A percentile compares a stretch with the other conserved stretches of the same genome.
These are phyloP conservation scores for Zhuqinia jingwanae DNA, from an alignment of 2,888 invertebrate genomes.

Conservation along the genomic window DNA sequence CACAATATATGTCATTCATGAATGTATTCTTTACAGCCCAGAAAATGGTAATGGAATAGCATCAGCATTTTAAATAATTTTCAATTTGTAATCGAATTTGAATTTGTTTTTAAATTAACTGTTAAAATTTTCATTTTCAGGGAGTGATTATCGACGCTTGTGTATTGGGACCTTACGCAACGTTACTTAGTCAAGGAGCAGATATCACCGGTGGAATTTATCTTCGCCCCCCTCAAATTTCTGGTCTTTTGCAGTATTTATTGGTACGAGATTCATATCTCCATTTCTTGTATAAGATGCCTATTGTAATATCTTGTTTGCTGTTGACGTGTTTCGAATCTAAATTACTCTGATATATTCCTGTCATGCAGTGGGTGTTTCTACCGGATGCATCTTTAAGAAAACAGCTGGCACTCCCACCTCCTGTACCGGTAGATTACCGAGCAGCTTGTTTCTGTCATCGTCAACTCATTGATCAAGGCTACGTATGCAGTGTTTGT, in stretches of 20 bases:
- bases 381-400: conserved; percentile 91
- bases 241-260: conserved; percentile 92
- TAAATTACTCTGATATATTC: background rate
- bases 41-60: conserved; percentile 84
- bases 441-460: conserved; percentile 99
- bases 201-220: conserved; percentile 98
- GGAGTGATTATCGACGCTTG: conserved; percentile 96
- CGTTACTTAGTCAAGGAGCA: conserved; percentile 96
- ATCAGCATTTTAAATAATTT: background rate
- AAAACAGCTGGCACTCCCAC: conserved; percentile 91
- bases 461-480: conserved; percentile 95
- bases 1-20: conserved; percentile 99
- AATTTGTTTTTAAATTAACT: too few relatives aligned
- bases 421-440: conserved; percentile 95
- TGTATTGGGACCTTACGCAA: conserved; percentile 93
- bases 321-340: background rate
- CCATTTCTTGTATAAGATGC: too few relatives aligned
- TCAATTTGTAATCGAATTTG: too few relatives aligned
- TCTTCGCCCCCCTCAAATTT: conserved; percentile 92
- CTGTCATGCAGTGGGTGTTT: conserved; percentile 90
- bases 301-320: too few relatives aligned
- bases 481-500: conserved; percentile 98
- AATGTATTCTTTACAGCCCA: conserved; percentile 98
- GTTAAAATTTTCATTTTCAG: too few relatives aligned
- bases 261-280: conserved; percentile 84